phyloP scores from a whole-genome alignment of 37 sponge, comb jelly and placozoan genomes.

The Axinella damicornis region DNA sequence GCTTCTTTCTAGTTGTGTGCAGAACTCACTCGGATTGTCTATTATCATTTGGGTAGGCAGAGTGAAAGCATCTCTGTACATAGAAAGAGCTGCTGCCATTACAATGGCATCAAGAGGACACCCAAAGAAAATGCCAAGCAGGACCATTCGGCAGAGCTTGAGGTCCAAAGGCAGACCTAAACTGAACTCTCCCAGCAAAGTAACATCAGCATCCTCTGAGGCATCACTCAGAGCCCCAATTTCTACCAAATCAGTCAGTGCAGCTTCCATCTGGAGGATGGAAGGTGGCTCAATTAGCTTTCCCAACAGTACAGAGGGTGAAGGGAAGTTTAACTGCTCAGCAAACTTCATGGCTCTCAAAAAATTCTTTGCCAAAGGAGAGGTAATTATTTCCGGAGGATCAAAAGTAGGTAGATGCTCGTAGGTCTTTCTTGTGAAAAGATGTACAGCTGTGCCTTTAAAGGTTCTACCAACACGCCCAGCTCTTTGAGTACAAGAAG shows the following conservation, averaged over 20 bases:
- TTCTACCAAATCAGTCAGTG: constrained; percentile 28
- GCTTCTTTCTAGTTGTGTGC: constrained; percentile 22
- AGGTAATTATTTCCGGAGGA: constrained; percentile 37
- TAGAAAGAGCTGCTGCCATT: constrained; percentile 52
- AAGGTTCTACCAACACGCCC: constrained; percentile 66
- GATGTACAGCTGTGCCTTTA: constrained; percentile 49
- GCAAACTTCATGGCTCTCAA: constrained; percentile 42
- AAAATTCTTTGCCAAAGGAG: constrained; percentile 25
- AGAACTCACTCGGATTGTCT: constrained; percentile 3
- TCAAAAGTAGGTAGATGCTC: constrained; percentile 26
- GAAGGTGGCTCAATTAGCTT: constrained; percentile 46
- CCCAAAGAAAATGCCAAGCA: constrained; percentile 55
- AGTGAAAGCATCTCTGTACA: constrained; percentile 42
- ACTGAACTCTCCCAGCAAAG: constrained; percentile 49
- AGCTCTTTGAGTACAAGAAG: constrained; percentile 58
- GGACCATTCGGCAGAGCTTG: constrained; percentile 29
- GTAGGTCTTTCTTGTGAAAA: constrained; percentile 37
- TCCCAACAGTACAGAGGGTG: constrained; percentile 30
- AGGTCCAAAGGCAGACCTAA: constrained; percentile 58
- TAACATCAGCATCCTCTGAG: constrained; percentile 34
- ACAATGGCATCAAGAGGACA: constrained; percentile 52
- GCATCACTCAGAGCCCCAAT: constrained; percentile 36
- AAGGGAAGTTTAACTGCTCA: background rate
- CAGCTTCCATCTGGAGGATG: constrained; percentile 35
- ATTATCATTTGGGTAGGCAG: constrained; percentile 26